phyloP scores from a whole-genome alignment of 2,797 vertebrate genomes.

The Premnoplex brunnescens region DNA sequence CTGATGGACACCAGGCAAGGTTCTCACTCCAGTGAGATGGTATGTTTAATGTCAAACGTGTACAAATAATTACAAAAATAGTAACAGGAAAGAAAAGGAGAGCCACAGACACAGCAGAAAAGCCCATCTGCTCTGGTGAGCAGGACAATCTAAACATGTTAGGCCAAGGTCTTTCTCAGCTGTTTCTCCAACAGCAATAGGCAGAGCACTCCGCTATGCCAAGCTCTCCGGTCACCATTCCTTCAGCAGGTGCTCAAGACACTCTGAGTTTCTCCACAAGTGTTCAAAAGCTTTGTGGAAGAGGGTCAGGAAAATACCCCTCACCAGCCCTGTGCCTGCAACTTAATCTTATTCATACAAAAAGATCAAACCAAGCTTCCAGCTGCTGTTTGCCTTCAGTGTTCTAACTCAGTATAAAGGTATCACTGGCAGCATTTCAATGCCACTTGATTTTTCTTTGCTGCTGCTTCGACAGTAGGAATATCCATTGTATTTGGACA shows the following conservation, averaged over 20 bases:
- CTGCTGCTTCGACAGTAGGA: neutral
- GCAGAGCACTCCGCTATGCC: accelerated
- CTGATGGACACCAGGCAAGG: neutral
- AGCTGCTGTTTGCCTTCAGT: neutral
- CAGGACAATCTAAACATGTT: neutral
- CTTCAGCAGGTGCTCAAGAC: neutral
- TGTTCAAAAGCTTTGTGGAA: neutral
- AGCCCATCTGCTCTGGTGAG: neutral
- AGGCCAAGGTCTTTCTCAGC: neutral
- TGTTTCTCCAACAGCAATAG: neutral
- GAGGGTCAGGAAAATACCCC: neutral
- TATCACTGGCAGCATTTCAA: neutral
- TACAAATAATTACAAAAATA: neutral
- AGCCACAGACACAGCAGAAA: accelerated
- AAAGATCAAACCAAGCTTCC: slow-evolving; percentile 32
- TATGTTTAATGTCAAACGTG: neutral
- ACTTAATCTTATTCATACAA: slow-evolving; percentile 16
- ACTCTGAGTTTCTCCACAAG: neutral
- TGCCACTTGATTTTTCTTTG: neutral
- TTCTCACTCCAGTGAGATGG: neutral
- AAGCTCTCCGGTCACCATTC: accelerated
- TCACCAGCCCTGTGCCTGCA: neutral
- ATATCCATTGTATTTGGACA: neutral
- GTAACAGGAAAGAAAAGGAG: neutral
- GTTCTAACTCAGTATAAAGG: neutral